Evolutionary conservation across 2,797 vertebrate genomes (phyloP).

Genomic region (Phrynocephalus vlangalii): DNA sequence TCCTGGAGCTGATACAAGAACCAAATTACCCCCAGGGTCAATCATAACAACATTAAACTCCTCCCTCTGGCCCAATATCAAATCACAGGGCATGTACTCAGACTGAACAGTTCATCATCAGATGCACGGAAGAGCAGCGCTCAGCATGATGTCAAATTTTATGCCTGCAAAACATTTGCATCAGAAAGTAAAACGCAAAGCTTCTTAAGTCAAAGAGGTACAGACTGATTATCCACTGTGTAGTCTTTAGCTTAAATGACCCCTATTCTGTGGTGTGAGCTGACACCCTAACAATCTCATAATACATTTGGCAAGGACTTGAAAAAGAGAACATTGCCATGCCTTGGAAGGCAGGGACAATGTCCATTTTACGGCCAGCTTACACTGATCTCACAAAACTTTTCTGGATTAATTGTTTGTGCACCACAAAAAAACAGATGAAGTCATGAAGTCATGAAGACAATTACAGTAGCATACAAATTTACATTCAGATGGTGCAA

Average conservation of each 20-base stretch:
- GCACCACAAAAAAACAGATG: not conserved
- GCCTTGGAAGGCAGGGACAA: slow-evolving; percentile 16
- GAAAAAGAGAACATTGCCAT: not conserved
- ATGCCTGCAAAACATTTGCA: slow-evolving; percentile 70
- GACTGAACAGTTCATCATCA: slow-evolving; percentile 31
- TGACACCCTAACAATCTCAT: slow-evolving; percentile 7
- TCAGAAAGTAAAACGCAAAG: slow-evolving; percentile 58
- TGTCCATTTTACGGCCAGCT: not conserved
- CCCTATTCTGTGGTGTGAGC: not conserved
- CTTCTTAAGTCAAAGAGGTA: slow-evolving; percentile 61
- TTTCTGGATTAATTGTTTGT: not conserved
- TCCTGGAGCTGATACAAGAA: not conserved
- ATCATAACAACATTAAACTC: not conserved
- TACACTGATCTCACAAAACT: not conserved
- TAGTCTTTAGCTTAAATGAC: slow-evolving; percentile 10
- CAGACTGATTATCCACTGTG: not conserved
- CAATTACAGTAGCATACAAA: not conserved
- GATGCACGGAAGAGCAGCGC: not conserved
- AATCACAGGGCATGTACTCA: slow-evolving; percentile 1
- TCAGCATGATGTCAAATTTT: slow-evolving; percentile 38
- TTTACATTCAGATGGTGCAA: not conserved
- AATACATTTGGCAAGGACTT: fast-evolving
- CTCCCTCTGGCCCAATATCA: not conserved
- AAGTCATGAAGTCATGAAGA: slow-evolving; percentile 24
- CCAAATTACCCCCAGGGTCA: not conserved